These are phyloP conservation scores for Cotesia chilonis DNA, from an alignment of 1,140 invertebrate genomes.

Conservation along the genomic window DNA sequence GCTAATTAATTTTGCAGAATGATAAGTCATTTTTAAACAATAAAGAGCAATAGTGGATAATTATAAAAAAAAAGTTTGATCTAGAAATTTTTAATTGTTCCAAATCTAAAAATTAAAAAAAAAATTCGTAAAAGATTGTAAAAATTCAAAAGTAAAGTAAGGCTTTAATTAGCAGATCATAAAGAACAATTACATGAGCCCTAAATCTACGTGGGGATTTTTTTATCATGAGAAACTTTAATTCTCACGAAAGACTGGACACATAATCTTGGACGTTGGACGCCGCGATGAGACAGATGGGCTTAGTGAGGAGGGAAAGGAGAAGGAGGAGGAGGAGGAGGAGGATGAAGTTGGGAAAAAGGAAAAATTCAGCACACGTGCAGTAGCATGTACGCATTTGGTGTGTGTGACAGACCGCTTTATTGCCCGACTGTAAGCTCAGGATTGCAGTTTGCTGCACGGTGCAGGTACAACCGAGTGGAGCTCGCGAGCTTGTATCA, in stretches of 20 bases:
- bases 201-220: slow-evolving; percentile 15
- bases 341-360: background rate
- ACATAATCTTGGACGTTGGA: slow-evolving; percentile 3
- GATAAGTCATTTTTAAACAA: too few relatives aligned
- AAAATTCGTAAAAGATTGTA: too few relatives aligned
- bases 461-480: background rate
- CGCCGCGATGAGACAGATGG: background rate
- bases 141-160: too few relatives aligned
- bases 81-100: too few relatives aligned
- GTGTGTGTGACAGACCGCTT: slow-evolving; percentile 40
- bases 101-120: too few relatives aligned
- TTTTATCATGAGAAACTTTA: slow-evolving; percentile 34
- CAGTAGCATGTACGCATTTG: slow-evolving; percentile 32
- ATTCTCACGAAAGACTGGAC: slow-evolving; percentile 29
- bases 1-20: too few relatives aligned
- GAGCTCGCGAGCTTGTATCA: slow-evolving; percentile 39
- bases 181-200: slow-evolving; percentile 6
- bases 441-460: too few relatives aligned
- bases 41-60: too few relatives aligned
- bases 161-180: background rate
- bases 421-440: slow-evolving; percentile 33
- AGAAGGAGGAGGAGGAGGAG: too few relatives aligned
- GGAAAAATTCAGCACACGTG: slow-evolving; percentile 31
- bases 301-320: too few relatives aligned
- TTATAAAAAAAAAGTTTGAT: too few relatives aligned